Evolutionary conservation across 2,113 vertebrate genomes (phyloP), one percentile per base, ranked within the genome.

Genomic region (Hemiprocne comata): DNA sequence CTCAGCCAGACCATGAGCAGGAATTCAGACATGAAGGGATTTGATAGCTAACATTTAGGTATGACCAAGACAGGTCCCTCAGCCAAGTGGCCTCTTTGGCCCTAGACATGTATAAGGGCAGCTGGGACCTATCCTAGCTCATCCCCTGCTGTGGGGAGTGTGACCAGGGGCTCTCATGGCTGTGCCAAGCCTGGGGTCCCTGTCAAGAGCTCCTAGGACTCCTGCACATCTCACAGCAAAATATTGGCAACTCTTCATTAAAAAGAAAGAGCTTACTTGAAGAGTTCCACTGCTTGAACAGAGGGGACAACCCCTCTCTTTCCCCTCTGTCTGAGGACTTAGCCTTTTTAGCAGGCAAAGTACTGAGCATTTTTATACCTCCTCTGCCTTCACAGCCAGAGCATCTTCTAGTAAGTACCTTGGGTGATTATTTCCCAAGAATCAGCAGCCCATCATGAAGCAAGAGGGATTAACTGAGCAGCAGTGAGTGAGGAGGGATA

Each of bases 181-280:
- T 53, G 33, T 70, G 42, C 33, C 36, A 83, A 84, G 50, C 21
- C 36, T 55, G 33, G 34, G 44, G 20, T 34, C 20, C 29, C 61
- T 62, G 15, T n/a, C 0, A 1, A 78, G 20, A 13, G 34, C n/a
- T 79, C 28, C 44, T 2, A 3, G 40, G n/a, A 33, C 38, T 65
- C 85, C 74, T 81, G 44, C 16, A 42, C 61, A 64, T 25, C 61
- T 79, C 44, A 46, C 29, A 64, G 25, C 3, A 2, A 91, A 78
- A 25, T 46, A 46, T 4, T 36, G 36, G n/a, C 62, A 80, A 48
- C 17, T 23, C 34, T 64, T 69, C 60, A 29, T 53, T 62, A 24
- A 48, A 71, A 58, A 85, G 33, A 65, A 62, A 71, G 33, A 46
- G 8, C 55, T 67, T 57, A 55, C 61, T 58, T 64, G 62, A 51